Percentiles rank a stretch among this genome's conserved stretches.
phyloP scores from a whole-genome alignment of 2,888 invertebrate genomes.

The Branchellion lobata region DNA sequence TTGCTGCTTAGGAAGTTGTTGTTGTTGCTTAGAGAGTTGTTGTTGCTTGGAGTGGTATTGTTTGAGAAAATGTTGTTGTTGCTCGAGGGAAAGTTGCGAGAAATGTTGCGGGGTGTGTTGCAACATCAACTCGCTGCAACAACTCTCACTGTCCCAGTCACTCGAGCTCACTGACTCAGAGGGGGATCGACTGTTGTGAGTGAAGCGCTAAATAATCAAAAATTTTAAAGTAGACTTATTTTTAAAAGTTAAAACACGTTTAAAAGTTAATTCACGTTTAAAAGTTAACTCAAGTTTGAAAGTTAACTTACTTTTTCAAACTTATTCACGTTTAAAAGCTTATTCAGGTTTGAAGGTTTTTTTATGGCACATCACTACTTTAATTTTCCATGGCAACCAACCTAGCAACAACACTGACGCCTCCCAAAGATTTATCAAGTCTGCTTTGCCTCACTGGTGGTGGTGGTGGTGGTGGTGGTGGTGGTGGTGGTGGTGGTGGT shows the following conservation, averaged over 20 bases:
- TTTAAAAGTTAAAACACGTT: no score
- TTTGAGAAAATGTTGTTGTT: neutral
- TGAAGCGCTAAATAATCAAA: no score
- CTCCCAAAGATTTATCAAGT: no score
- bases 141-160: constrained; percentile 36
- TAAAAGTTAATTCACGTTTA: no score
- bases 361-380: no score
- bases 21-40: neutral
- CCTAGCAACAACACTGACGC: no score
- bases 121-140: constrained; percentile 17
- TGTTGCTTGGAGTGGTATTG: neutral
- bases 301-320: no score
- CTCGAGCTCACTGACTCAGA: constrained; percentile 35
- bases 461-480: constrained; percentile 12
- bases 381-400: no score
- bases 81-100: neutral
- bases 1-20: neutral
- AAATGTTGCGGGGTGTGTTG: neutral
- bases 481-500: constrained; percentile 13
- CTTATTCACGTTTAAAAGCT: no score
- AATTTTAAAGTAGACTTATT: no score
- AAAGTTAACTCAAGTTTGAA: no score
- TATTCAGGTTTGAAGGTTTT: no score
- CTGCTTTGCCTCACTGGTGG: neutral
- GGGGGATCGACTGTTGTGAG: constrained; percentile 8